phyloP scores from a whole-genome alignment of 2,888 invertebrate genomes.

The Callyntrura sp. region DNA sequence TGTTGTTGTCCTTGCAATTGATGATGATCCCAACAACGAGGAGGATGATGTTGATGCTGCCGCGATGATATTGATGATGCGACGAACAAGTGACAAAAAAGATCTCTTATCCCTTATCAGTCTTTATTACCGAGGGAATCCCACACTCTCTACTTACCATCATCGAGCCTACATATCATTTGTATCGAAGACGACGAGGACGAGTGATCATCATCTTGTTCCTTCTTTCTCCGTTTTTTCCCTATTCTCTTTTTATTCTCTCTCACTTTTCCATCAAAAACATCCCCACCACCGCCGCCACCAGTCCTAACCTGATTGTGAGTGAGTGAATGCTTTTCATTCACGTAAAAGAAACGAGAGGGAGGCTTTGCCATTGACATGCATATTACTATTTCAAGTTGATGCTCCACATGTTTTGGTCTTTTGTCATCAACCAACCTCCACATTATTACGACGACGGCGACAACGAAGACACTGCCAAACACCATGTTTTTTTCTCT shows the following conservation, averaged over 20 bases:
- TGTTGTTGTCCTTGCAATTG: slow-evolving; percentile 1
- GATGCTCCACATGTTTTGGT: slow-evolving; percentile 58
- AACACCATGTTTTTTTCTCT: slow-evolving; percentile 16
- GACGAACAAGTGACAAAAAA: slow-evolving; percentile 69
- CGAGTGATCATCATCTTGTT: slow-evolving; percentile 69
- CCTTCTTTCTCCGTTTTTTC: slow-evolving; percentile 19
- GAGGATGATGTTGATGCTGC: background rate
- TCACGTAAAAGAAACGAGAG: slow-evolving; percentile 16
- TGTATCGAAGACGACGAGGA: slow-evolving; percentile 63
- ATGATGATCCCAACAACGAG: background rate
- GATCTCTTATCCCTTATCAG: slow-evolving; percentile 65
- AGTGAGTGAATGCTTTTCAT: slow-evolving; percentile 43
- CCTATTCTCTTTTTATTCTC: slow-evolving; percentile 29
- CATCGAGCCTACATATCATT: slow-evolving; percentile 55
- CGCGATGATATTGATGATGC: slow-evolving; percentile 3
- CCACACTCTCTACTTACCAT: background rate
- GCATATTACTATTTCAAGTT: slow-evolving; percentile 64
- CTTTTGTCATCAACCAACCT: slow-evolving; percentile 60
- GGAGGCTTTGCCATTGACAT: slow-evolving; percentile 66
- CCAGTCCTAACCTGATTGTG: slow-evolving; percentile 8
- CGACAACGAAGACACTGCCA: background rate
- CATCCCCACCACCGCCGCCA: background rate
- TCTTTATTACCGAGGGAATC: slow-evolving; percentile 65
- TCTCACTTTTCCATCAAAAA: slow-evolving; percentile 15
- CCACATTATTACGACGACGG: no score